Conservation (phyloP, 1,140 invertebrate genomes). For the Dinoponera quadriceps region DNA sequence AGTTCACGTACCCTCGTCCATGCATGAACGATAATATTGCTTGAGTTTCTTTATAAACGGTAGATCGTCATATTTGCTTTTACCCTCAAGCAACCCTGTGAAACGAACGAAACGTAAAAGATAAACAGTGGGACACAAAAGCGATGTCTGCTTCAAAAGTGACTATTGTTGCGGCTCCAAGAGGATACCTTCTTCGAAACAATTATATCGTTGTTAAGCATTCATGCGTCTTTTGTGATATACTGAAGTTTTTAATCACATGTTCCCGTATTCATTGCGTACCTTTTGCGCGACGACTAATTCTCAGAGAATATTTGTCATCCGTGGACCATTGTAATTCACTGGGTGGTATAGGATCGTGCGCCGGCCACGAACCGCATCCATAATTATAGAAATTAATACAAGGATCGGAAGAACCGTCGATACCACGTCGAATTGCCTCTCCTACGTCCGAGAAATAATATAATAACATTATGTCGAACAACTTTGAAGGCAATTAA, state of each 20-base stretch:
- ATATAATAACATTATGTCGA: background rate
- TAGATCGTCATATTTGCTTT: slow-evolving; percentile 53
- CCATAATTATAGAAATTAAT: slow-evolving; percentile 53
- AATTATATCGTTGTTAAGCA: background rate
- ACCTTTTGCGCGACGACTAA: slow-evolving; percentile 21
- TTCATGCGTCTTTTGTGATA: too few relatives aligned
- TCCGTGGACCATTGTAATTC: slow-evolving; percentile 17
- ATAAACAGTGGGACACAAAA: background rate
- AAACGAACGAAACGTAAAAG: background rate
- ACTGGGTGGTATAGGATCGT: slow-evolving; percentile 31
- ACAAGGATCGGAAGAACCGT: slow-evolving; percentile 29
- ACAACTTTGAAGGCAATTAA: background rate
- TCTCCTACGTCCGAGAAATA: background rate
- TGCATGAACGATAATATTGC: slow-evolving; percentile 71
- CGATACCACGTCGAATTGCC: background rate
- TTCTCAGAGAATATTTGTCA: background rate
- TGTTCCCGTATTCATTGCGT: background rate
- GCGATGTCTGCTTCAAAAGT: background rate
- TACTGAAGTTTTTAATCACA: too few relatives aligned
- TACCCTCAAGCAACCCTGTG: slow-evolving; percentile 65
- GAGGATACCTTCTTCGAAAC: background rate
- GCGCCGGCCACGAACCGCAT: slow-evolving; percentile 31
- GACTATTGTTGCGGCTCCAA: background rate
- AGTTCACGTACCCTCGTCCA: slow-evolving; percentile 65
- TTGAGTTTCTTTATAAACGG: slow-evolving; percentile 64